Percentiles rank a stretch among this genome's conserved stretches.
These are phyloP conservation scores for Papilio xuthus DNA, from an alignment of 1,140 invertebrate genomes.

Conservation along the genomic window DNA sequence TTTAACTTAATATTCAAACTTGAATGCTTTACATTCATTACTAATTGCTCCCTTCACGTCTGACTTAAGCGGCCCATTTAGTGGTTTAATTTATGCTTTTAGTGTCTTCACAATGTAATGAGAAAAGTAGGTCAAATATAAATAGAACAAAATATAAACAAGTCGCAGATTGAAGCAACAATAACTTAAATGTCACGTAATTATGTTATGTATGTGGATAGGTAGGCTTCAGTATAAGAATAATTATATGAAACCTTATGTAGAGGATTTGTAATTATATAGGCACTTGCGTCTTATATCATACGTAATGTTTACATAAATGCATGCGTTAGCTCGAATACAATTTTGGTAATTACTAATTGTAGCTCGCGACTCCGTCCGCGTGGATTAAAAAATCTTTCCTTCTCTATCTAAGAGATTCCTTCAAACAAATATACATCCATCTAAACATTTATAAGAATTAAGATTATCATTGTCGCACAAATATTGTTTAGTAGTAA, in stretches of 20 bases:
- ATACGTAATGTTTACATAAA: not conserved
- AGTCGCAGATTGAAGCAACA: not conserved
- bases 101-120: constrained; percentile 1
- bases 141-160: not conserved
- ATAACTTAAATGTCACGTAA: not conserved
- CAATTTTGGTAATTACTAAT: too few relatives aligned
- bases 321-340: not conserved
- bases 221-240: not conserved
- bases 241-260: constrained; percentile 15
- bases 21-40: constrained; percentile 21
- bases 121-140: not conserved
- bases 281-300: not conserved
- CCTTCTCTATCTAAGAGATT: too few relatives aligned
- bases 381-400: too few relatives aligned
- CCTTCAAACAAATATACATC: too few relatives aligned
- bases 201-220: not conserved
- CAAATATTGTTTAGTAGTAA: too few relatives aligned
- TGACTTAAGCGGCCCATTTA: constrained; percentile 24
- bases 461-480: too few relatives aligned
- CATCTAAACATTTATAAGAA: too few relatives aligned
- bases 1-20: constrained; percentile 22
- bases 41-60: constrained; percentile 9
- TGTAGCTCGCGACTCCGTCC: too few relatives aligned
- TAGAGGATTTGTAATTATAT: constrained; percentile 4
- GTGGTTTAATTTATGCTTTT: constrained; percentile 28